Conservation (phyloP, 2,888 invertebrate genomes). For the Cephus nigrinus region DNA sequence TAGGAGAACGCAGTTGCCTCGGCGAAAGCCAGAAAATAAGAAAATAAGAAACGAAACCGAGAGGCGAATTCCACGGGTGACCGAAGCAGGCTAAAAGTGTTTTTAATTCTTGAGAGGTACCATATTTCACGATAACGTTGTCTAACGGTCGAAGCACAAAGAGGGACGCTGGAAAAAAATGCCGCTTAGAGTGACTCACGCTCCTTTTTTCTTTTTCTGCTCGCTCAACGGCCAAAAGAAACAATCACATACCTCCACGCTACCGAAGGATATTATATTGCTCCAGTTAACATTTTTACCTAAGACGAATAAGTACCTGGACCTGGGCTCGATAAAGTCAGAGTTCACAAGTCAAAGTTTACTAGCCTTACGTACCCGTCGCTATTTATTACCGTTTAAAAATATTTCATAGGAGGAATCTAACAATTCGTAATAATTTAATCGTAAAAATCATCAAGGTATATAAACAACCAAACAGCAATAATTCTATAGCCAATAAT, state of each 20-base stretch:
- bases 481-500: background rate
- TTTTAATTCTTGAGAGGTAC: slow-evolving; percentile 10
- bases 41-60: background rate
- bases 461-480: background rate
- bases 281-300: background rate
- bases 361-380: background rate
- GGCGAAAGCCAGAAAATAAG: background rate
- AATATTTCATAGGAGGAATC: background rate
- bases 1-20: background rate
- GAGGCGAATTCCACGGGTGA: background rate
- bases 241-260: background rate
- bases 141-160: slow-evolving; percentile 8
- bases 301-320: background rate
- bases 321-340: too few relatives aligned
- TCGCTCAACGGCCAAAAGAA: background rate
- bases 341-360: background rate
- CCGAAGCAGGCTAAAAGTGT: background rate
- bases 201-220: background rate
- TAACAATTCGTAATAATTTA: background rate
- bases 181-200: background rate
- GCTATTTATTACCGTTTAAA: background rate
- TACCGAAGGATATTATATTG: background rate
- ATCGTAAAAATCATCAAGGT: background rate
- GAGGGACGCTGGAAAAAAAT: slow-evolving; percentile 2
- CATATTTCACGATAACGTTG: slow-evolving; percentile 15